A percentile compares a stretch with the other conserved stretches of the same genome.
These are phyloP conservation scores for Hippolais icterina DNA, from an alignment of 2,113 vertebrate species.

Conservation along the genomic window DNA sequence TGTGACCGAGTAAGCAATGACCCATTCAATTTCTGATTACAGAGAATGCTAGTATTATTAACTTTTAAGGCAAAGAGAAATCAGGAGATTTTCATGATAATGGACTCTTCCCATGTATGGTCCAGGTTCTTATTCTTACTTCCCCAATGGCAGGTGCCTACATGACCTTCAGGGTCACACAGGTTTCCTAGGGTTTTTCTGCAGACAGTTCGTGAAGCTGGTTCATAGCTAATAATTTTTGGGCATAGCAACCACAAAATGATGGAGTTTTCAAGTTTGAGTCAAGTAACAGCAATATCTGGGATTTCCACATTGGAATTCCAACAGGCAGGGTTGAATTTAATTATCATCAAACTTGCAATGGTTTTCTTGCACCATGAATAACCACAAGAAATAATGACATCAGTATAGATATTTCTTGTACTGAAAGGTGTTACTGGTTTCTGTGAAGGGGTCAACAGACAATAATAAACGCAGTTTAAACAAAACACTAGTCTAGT, in stretches of 20 bases:
- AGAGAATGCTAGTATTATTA: background rate
- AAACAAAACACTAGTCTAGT: background rate
- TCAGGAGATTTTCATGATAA: background rate
- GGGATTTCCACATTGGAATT: background rate
- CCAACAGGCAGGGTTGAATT: background rate
- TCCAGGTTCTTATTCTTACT: background rate
- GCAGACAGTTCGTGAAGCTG: background rate
- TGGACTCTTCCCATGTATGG: background rate
- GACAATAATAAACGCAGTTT: background rate
- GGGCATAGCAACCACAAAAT: background rate
- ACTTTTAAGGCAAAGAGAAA: background rate
- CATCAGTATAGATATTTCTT: background rate
- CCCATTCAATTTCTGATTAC: background rate
- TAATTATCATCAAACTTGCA: background rate
- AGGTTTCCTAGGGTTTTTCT: background rate
- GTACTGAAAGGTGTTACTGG: background rate
- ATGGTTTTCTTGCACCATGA: background rate
- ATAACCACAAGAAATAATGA: background rate
- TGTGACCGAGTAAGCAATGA: background rate
- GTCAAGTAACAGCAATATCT: background rate
- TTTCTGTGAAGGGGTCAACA: background rate
- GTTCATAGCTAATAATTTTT: background rate
- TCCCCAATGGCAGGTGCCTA: background rate
- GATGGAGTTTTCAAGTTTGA: background rate
- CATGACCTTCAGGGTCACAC: background rate